A percentile compares a stretch with the other conserved stretches of the same genome.
Conservation (phyloP, 2,888 invertebrate genomes). For the Mylabris sibirica region DNA sequence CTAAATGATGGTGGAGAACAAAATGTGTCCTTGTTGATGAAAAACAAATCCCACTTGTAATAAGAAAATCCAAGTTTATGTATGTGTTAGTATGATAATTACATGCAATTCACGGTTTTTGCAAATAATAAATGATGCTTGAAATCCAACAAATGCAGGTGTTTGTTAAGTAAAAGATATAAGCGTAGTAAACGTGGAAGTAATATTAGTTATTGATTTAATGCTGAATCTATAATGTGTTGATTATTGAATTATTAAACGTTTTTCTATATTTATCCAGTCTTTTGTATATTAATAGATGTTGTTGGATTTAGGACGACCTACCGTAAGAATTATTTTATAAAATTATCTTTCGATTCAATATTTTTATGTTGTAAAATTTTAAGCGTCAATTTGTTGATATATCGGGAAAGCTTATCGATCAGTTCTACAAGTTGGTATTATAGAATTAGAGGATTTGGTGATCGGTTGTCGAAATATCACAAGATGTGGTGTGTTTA, state of each 20-base stretch:
- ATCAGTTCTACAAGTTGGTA: no score
- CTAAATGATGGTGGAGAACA: constrained; percentile 6
- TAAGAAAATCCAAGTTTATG: constrained; percentile 20
- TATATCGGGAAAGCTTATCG: background rate
- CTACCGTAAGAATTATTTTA: constrained; percentile 29
- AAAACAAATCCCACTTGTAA: constrained; percentile 19
- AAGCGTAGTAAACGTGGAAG: background rate
- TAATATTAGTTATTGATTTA: constrained; percentile 12
- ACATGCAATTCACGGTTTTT: constrained; percentile 42
- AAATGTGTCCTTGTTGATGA: constrained; percentile 30
- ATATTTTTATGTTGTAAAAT: background rate
- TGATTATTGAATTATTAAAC: constrained; percentile 19
- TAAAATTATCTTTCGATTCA: background rate
- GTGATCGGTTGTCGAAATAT: background rate
- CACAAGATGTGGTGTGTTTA: background rate
- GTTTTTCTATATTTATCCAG: constrained; percentile 21
- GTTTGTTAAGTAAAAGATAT: constrained; percentile 26
- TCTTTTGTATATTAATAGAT: constrained; percentile 23
- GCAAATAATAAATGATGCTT: constrained; percentile 41
- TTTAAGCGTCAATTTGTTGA: background rate
- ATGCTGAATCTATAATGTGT: constrained; percentile 21
- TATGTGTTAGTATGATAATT: constrained; percentile 37
- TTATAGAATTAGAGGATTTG: background rate
- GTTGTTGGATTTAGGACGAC: constrained; percentile 11
- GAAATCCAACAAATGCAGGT: constrained; percentile 41